These are phyloP conservation scores for Erpornis zantholeuca DNA, from an alignment of 2,113 vertebrate genomes.

Conservation along the genomic window DNA sequence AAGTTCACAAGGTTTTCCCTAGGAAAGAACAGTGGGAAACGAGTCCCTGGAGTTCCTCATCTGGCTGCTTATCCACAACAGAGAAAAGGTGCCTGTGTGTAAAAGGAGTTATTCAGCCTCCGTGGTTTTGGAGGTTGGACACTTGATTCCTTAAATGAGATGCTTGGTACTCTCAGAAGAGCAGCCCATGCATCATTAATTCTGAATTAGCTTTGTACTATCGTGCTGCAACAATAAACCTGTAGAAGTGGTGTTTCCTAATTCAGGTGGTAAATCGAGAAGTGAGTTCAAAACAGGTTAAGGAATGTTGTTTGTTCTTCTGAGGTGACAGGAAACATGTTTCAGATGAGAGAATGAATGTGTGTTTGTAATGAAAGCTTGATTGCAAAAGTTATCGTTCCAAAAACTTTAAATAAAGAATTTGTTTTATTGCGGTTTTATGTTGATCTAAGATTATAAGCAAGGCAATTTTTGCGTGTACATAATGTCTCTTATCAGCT, in stretches of 20 bases:
- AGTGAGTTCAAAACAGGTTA: not conserved
- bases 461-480: not conserved
- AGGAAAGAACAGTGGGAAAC: not conserved
- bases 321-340: not conserved
- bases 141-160: not conserved
- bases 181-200: rapidly evolving
- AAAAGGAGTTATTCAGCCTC: not conserved
- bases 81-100: rapidly evolving
- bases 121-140: rapidly evolving
- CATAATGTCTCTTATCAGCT: not conserved
- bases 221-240: not conserved
- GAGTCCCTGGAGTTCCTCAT: not conserved
- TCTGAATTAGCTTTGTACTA: not conserved
- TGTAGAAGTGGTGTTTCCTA: not conserved
- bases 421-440: not conserved
- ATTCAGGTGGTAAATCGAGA: not conserved
- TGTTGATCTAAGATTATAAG: not conserved
- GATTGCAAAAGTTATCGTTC: rapidly evolving
- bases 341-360: not conserved
- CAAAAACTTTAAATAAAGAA: not conserved
- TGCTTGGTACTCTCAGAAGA: not conserved
- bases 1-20: not conserved
- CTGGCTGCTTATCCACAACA: rapidly evolving
- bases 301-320: not conserved
- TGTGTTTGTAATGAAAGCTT: not conserved